These are phyloP conservation scores for Archips crataeganus DNA, from an alignment of 2,888 invertebrate genomes.

Conservation along the genomic window DNA sequence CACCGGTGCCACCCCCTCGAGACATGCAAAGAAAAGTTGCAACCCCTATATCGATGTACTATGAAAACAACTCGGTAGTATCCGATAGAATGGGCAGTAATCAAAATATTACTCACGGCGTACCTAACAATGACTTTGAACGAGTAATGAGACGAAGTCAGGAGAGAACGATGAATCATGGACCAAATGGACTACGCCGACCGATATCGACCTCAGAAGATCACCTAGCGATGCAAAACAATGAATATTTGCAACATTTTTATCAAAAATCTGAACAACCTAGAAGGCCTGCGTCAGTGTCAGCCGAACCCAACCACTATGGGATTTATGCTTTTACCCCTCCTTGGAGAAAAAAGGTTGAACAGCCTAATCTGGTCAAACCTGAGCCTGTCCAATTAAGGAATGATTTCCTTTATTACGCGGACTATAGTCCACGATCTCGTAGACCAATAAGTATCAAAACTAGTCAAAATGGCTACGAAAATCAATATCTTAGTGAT, in stretches of 20 bases:
- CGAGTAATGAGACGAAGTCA: slow-evolving; percentile 81
- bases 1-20: slow-evolving; percentile 93
- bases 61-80: slow-evolving; percentile 72
- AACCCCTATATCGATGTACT: slow-evolving; percentile 81
- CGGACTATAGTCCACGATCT: slow-evolving; percentile 90
- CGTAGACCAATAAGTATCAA: slow-evolving; percentile 90
- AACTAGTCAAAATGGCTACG: slow-evolving; percentile 74
- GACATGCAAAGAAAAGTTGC: slow-evolving; percentile 88
- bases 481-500: slow-evolving; percentile 81
- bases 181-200: slow-evolving; percentile 76
- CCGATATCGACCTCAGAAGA: slow-evolving; percentile 83
- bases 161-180: slow-evolving; percentile 75
- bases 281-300: slow-evolving; percentile 79
- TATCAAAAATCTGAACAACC: slow-evolving; percentile 73
- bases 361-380: slow-evolving; percentile 65
- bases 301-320: slow-evolving; percentile 81
- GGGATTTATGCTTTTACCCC: slow-evolving; percentile 74
- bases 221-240: slow-evolving; percentile 83
- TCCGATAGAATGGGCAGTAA: slow-evolving; percentile 65
- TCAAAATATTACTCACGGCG: slow-evolving; percentile 69
- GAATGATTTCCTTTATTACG: slow-evolving; percentile 88
- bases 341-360: slow-evolving; percentile 72
- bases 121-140: slow-evolving; percentile 80
- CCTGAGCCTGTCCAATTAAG: slow-evolving; percentile 73
- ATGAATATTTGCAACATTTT: slow-evolving; percentile 69